These are phyloP conservation scores for Hephaestus fuliginosus DNA, from an alignment of 2,797 vertebrate species.

Conservation along the genomic window DNA sequence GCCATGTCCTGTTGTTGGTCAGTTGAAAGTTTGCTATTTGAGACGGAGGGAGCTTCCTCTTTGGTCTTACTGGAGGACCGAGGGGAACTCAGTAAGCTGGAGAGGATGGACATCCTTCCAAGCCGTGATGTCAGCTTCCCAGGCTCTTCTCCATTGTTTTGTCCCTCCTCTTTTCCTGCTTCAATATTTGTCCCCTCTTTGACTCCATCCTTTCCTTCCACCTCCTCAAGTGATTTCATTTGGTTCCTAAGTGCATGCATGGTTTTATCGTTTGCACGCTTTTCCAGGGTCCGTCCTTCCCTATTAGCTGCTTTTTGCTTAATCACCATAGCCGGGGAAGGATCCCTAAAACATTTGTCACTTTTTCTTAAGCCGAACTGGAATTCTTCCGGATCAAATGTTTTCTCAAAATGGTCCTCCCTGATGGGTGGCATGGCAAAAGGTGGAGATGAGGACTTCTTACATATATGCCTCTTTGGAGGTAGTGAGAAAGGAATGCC, in stretches of 20 bases:
- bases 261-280: constrained; percentile 63
- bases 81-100: constrained; percentile 85
- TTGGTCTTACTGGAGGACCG: constrained; percentile 63
- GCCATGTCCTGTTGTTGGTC: constrained; percentile 35
- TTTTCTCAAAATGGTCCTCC: constrained; percentile 93
- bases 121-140: constrained; percentile 89
- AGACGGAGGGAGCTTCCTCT: constrained; percentile 52
- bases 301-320: constrained; percentile 88
- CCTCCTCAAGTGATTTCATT: constrained; percentile 58
- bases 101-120: constrained; percentile 93
- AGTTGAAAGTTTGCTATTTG: constrained; percentile 40
- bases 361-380: constrained; percentile 91
- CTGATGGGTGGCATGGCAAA: constrained; percentile 94
- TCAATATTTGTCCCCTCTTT: constrained; percentile 56
- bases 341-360: constrained; percentile 72
- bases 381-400: constrained; percentile 91
- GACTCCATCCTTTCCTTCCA: constrained; percentile 76
- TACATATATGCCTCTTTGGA: constrained; percentile 88
- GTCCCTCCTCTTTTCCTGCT: constrained; percentile 57
- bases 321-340: constrained; percentile 88
- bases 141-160: constrained; percentile 74
- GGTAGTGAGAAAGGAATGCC: constrained; percentile 89
- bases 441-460: constrained; percentile 86
- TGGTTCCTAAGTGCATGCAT: constrained; percentile 51
- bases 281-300: constrained; percentile 81